Percentiles rank a stretch among this genome's conserved stretches.
Evolutionary conservation across 2,888 invertebrate genomes (phyloP).

Genomic region (Leptura quadrifasciata): DNA sequence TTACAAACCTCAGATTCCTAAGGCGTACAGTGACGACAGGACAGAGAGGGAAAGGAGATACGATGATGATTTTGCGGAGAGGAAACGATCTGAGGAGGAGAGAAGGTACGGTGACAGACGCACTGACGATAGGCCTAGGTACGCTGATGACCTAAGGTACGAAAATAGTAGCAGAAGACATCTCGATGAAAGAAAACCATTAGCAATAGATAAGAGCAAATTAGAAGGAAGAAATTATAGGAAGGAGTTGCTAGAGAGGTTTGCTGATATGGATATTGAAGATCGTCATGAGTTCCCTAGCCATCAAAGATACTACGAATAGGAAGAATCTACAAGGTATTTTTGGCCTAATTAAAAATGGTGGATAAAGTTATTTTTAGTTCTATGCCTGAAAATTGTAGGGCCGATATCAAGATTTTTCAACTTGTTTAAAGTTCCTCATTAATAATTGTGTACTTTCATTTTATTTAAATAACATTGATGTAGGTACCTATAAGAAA

Average conservation of each 20-base stretch:
- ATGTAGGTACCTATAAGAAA: no score
- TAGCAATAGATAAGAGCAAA: conserved; percentile 61
- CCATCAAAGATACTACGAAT: conserved; percentile 72
- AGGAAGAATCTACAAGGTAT: conserved; percentile 38
- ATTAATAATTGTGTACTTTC: no score
- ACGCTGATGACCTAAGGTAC: conserved; percentile 49
- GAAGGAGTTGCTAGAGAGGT: conserved; percentile 71
- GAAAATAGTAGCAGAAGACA: conserved; percentile 56
- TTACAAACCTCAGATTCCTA: conserved; percentile 72
- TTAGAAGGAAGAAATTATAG: conserved; percentile 72
- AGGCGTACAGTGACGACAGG: conserved; percentile 69
- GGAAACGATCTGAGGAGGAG: conserved; percentile 54
- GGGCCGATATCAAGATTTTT: no score
- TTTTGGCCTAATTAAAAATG: conserved; percentile 39
- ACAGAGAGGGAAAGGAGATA: conserved; percentile 53
- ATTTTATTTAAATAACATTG: no score
- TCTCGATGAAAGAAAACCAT: conserved; percentile 57
- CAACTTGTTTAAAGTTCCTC: no score
- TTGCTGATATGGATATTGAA: conserved; percentile 72
- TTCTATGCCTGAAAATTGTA: background rate
- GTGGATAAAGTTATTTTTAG: background rate
- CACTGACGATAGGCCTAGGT: conserved; percentile 43
- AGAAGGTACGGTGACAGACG: conserved; percentile 51
- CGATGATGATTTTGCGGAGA: conserved; percentile 46
- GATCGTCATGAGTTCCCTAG: conserved; percentile 70